A percentile compares a stretch with the other conserved stretches of the same genome.
Evolutionary conservation across 2,888 invertebrate genomes (phyloP).

Genomic region (Drosophila subquinaria): DNA sequence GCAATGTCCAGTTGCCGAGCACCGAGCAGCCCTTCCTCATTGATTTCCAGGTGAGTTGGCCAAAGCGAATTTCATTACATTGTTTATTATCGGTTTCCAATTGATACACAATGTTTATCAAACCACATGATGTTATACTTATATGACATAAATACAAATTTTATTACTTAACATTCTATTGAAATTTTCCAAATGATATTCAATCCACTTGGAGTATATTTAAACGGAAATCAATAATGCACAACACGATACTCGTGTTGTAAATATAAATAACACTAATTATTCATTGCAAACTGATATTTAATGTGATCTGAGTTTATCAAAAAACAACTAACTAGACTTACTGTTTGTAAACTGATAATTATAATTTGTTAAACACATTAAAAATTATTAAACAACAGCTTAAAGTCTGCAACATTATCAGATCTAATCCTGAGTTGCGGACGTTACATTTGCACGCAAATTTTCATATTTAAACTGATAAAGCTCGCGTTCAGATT

Average conservation of each 20-base stretch:
- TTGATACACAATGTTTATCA: neutral
- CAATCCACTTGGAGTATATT: neutral
- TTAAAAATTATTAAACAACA: too few species aligned
- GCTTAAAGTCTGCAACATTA: too few species aligned
- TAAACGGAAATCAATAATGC: neutral
- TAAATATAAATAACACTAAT: neutral
- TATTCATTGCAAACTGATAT: neutral
- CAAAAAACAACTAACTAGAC: too few species aligned
- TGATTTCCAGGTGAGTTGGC: slow-evolving; percentile 88
- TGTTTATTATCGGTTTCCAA: neutral
- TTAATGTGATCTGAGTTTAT: neutral
- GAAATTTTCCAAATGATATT: neutral
- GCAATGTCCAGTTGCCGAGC: slow-evolving; percentile 89
- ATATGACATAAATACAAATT: neutral
- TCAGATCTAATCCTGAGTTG: too few species aligned
- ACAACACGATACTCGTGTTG: neutral
- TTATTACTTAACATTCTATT: neutral
- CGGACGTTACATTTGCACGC: too few species aligned
- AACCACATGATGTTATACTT: neutral
- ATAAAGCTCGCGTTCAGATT: too few species aligned
- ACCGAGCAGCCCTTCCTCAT: slow-evolving; percentile 89
- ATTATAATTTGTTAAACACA: too few species aligned
- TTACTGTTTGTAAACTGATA: too few species aligned
- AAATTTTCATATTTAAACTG: too few species aligned
- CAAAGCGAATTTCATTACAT: neutral